Evolutionary conservation across 2,888 invertebrate species (phyloP), one percentile per base, ranked within the genome.

Genomic region (Muschampia plurimacula): DNA sequence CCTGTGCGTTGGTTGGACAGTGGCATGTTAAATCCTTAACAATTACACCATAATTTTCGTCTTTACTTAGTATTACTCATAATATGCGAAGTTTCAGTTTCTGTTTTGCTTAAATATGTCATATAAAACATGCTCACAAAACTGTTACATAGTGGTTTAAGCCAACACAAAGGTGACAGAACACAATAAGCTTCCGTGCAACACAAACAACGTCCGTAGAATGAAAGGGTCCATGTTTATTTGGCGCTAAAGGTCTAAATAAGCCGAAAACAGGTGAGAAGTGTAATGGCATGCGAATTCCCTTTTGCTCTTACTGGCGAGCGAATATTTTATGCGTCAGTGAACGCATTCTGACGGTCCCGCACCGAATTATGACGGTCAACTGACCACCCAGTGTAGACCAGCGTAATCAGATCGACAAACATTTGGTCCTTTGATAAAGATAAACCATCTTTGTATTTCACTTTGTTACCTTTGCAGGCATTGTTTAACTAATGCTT

Each of bases 261-360:
- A 77, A 81, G 67, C 77, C 76, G 78, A 79, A 83, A 82, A 75
- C 90, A 92, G 91, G 91, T 91, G 91, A 87, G 87, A 90, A 81
- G 87, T 88, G 90, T 87, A 92, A 93, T 93, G 91, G 87, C 80
- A 87, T 87, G 89, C 82, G 82, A 87, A 84, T 87, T 85, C 82
- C 85, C 86, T 82, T 89, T 90, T 89, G 88, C 88, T 83, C 90
- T 88, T 88, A 82, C 83, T 81, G 74, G 55, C 55, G 82, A 79
- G 82, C 81, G 84, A 90, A 93, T 93, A 93, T 94, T 94, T 93
- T 91, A 94, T 92, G 94, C 94, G 84, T 88, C 93, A 88, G 80
- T 91, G 93, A 81, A 76, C 89, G 81, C 86, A 87, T 89, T 88
- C 87, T 84, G 87, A 76, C 75, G 78, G 84, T 82, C 86, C 89